phyloP scores from a whole-genome alignment of 2,113 vertebrate genomes.

The Neolamprologus sp. region DNA sequence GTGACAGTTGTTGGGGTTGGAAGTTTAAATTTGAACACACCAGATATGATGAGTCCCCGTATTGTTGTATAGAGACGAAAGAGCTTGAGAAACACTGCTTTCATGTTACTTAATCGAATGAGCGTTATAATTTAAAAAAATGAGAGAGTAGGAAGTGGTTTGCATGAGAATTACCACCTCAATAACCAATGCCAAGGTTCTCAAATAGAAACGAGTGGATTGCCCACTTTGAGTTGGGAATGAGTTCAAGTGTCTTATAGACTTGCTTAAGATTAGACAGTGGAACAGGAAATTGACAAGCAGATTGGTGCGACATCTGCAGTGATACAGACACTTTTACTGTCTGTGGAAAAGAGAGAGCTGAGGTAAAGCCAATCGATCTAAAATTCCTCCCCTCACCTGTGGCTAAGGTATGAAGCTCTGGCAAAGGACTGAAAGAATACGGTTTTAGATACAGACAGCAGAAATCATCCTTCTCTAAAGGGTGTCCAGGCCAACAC shows the following conservation, averaged over 20 bases:
- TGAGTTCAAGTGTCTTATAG: neutral
- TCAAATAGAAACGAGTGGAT: neutral
- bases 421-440: neutral
- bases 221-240: neutral
- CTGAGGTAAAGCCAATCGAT: neutral
- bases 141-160: neutral
- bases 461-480: neutral
- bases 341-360: neutral
- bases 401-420: neutral
- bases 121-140: rapidly evolving
- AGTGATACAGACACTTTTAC: neutral
- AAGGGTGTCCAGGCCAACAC: neutral
- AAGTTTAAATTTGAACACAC: neutral
- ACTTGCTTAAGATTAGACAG: neutral
- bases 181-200: neutral
- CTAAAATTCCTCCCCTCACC: neutral
- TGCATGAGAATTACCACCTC: neutral
- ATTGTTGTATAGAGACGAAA: neutral
- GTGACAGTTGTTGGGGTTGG: neutral
- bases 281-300: neutral
- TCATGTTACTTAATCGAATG: neutral
- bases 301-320: neutral
- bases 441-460: neutral
- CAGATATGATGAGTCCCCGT: neutral
- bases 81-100: neutral